phyloP scores from a whole-genome alignment of 2,797 vertebrate genomes.

The Anniella stebbinsi region DNA sequence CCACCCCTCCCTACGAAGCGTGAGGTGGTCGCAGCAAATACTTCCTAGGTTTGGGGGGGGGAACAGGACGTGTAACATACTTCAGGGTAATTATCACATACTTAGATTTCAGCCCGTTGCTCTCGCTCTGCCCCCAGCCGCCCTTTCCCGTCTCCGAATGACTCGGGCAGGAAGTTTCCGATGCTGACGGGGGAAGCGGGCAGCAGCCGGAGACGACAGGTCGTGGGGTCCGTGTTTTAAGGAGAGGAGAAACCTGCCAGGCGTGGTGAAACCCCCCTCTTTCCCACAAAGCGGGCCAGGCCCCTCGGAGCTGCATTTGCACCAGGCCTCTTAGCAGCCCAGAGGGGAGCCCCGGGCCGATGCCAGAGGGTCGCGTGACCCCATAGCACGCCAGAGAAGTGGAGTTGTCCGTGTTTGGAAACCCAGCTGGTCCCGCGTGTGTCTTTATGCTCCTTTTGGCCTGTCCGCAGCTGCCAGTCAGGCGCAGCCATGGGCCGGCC shows the following conservation, averaged over 20 bases:
- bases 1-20: not conserved
- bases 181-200: not conserved
- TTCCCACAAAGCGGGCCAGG: not conserved
- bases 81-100: constrained; percentile 30
- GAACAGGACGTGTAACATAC: not conserved
- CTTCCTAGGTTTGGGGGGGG: constrained; percentile 16
- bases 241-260: no score
- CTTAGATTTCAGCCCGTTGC: constrained; percentile 10
- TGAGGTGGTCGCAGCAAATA: not conserved
- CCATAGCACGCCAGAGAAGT: not conserved
- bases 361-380: not conserved
- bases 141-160: not conserved
- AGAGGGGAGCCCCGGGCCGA: no score
- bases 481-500: not conserved
- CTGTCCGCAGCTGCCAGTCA: no score
- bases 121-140: not conserved
- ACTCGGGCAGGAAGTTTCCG: not conserved
- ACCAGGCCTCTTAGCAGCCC: not conserved
- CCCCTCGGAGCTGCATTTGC: not conserved
- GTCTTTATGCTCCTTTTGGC: no score
- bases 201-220: no score
- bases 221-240: no score
- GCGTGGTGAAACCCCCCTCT: not conserved
- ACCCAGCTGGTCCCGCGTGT: no score
- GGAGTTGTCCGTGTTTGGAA: no score